Evolutionary conservation across 2,888 invertebrate species (phyloP).

Genomic region (Deilephila porcellus): DNA sequence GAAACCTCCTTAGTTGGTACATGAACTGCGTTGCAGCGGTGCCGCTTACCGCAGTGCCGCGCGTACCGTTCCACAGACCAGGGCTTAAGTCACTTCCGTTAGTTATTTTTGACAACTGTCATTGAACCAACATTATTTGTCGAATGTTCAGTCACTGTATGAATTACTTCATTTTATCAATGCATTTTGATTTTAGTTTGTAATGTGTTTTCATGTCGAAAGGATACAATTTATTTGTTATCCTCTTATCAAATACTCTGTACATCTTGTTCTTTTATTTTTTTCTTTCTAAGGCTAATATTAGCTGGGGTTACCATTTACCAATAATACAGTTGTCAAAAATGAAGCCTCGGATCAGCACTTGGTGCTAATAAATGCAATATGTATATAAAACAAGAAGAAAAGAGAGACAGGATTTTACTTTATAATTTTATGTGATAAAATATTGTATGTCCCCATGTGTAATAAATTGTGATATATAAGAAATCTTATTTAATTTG

Average conservation of each 20-base stretch:
- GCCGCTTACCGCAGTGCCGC: too few species aligned
- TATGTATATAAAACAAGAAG: constrained; percentile 7
- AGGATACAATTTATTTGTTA: too few species aligned
- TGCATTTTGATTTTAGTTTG: too few species aligned
- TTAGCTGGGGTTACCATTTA: not conserved
- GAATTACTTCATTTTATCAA: too few species aligned
- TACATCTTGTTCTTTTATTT: not conserved
- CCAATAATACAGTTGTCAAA: constrained; percentile 12
- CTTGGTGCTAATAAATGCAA: constrained; percentile 17
- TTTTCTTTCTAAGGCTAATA: not conserved
- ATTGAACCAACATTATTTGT: not conserved
- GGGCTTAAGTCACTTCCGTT: not conserved
- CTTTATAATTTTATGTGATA: not conserved
- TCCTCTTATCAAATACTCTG: too few species aligned
- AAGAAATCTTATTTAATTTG: too few species aligned
- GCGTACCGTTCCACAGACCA: too few species aligned
- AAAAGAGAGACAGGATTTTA: not conserved
- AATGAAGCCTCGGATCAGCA: not conserved
- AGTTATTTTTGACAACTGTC: constrained; percentile 17
- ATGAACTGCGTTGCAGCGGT: too few species aligned
- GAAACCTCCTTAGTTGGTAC: too few species aligned
- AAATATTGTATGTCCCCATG: not conserved
- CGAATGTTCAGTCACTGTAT: not conserved
- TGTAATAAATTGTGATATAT: not conserved
- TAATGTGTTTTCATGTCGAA: too few species aligned